Percentiles rank a stretch among this genome's conserved stretches.
Evolutionary conservation across 2,113 vertebrate genomes (phyloP).

Genomic region (Cyprinodon brontotheroides): DNA sequence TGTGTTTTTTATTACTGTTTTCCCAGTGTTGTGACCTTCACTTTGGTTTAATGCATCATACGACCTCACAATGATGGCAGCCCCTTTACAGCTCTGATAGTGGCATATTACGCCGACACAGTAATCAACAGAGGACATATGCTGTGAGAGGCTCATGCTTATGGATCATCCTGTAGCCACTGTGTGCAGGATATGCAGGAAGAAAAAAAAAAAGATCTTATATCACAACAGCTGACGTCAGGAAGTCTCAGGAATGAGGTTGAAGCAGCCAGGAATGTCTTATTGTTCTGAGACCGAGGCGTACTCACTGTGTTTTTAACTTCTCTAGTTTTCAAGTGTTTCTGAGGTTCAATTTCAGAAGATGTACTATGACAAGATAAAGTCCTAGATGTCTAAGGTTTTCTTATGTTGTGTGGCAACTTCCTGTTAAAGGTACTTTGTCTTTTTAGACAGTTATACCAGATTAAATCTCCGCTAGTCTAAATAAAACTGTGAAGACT

Average conservation of each 20-base stretch:
- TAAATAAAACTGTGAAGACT: not conserved
- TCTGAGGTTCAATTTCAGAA: conserved; percentile 24
- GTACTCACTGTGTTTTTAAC: conserved; percentile 28
- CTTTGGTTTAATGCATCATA: conserved; percentile 34
- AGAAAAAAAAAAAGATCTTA: conserved; percentile 40
- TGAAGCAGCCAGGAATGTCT: conserved; percentile 47
- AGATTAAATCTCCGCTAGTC: conserved; percentile 6
- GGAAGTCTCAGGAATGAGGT: conserved; percentile 62
- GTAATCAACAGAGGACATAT: conserved; percentile 67
- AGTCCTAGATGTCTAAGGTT: conserved; percentile 14
- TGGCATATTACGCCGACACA: conserved; percentile 32
- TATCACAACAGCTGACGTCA: conserved; percentile 72
- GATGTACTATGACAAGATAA: conserved; percentile 10
- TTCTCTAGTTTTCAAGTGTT: conserved; percentile 26
- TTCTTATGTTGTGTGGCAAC: conserved; percentile 7
- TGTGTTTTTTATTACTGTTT: conserved; percentile 30
- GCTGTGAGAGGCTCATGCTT: conserved; percentile 31
- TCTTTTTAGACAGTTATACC: conserved; percentile 1
- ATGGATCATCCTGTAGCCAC: conserved; percentile 52
- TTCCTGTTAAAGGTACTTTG: conserved; percentile 1
- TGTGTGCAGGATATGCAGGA: conserved; percentile 36
- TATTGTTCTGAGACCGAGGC: conserved; percentile 47
- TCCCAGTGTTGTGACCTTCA: conserved; percentile 32
- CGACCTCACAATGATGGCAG: conserved; percentile 26
- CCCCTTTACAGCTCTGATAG: conserved; percentile 12